Conservation (phyloP, 2,888 invertebrate genomes). For the Drosophila flavopinicola region DNA sequence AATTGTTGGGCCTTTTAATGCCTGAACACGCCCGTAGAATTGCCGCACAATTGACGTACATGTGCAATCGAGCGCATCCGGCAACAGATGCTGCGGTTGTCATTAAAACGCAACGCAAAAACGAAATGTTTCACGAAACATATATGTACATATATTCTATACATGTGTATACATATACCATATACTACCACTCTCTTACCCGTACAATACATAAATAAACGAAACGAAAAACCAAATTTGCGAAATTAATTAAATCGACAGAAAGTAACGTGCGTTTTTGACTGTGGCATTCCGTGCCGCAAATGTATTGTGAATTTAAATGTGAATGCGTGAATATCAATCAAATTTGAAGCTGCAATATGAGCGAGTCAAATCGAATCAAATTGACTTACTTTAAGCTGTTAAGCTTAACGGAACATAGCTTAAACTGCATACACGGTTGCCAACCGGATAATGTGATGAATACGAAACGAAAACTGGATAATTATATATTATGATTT, state of each 20-base stretch:
- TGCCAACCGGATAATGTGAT: slow-evolving; percentile 18
- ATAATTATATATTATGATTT: too few species aligned
- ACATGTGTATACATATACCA: too few species aligned
- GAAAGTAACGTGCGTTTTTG: slow-evolving; percentile 56
- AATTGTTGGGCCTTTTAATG: slow-evolving; percentile 50
- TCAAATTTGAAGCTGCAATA: slow-evolving; percentile 24
- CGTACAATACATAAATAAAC: slow-evolving; percentile 61
- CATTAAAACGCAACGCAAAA: slow-evolving; percentile 56
- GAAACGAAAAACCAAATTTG: slow-evolving; percentile 66
- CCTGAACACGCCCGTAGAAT: slow-evolving; percentile 32
- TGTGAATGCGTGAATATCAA: slow-evolving; percentile 30
- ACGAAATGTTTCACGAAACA: slow-evolving; percentile 48
- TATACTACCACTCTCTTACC: slow-evolving; percentile 1
- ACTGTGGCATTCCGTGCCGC: slow-evolving; percentile 42
- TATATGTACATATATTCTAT: not conserved
- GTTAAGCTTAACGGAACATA: slow-evolving; percentile 19
- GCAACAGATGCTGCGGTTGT: slow-evolving; percentile 69
- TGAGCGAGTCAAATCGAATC: slow-evolving; percentile 37
- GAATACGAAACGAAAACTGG: too few species aligned
- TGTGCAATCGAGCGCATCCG: slow-evolving; percentile 69
- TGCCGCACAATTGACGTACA: slow-evolving; percentile 29
- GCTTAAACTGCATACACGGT: slow-evolving; percentile 30
- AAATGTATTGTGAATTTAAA: slow-evolving; percentile 40
- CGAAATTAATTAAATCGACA: slow-evolving; percentile 76
- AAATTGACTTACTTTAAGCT: slow-evolving; percentile 40